Percentiles rank a stretch among this genome's conserved stretches.
These are phyloP conservation scores for Oryzias sinensis DNA, from an alignment of 2,797 vertebrate genomes.

Conservation along the genomic window DNA sequence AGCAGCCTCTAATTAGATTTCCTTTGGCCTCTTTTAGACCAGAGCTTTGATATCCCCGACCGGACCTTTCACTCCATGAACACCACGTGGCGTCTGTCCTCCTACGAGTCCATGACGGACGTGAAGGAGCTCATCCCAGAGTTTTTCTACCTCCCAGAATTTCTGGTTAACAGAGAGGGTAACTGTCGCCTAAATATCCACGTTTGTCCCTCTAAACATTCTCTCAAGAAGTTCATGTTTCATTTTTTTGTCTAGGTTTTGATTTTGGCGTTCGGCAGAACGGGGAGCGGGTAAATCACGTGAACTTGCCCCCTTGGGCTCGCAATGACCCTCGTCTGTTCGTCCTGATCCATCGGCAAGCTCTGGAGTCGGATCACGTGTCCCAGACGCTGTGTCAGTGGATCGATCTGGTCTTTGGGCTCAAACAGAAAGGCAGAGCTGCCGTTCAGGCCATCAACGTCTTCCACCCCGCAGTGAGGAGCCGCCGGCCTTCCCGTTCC, in stretches of 20 bases:
- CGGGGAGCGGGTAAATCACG: constrained; percentile 94
- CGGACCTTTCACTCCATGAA: constrained; percentile 99
- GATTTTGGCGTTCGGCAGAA: constrained; percentile 98
- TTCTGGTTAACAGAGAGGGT: constrained; percentile 98
- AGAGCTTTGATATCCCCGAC: constrained; percentile 99
- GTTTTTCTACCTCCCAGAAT: constrained; percentile 98
- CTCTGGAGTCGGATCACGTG: constrained; percentile 94
- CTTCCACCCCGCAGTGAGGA: constrained; percentile 95
- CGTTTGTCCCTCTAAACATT: no score
- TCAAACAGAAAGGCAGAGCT: constrained; percentile 97
- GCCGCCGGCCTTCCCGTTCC: fast-evolving
- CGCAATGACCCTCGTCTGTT: constrained; percentile 95
- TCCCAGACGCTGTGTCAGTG: constrained; percentile 97
- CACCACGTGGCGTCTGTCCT: constrained; percentile 98
- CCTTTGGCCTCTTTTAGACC: constrained; percentile 82
- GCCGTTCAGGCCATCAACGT: constrained; percentile 98
- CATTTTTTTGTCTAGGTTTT: constrained; percentile 80
- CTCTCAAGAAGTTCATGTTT: background rate
- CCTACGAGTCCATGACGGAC: constrained; percentile 98
- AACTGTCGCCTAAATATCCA: constrained; percentile 11
- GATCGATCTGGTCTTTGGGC: constrained; percentile 98
- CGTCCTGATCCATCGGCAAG: constrained; percentile 95
- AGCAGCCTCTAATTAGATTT: constrained; percentile 67
- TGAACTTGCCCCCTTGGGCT: constrained; percentile 96
- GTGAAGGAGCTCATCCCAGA: constrained; percentile 98